Conservation (phyloP, 2,797 vertebrate species). For the Chromobotia macracanthus region DNA sequence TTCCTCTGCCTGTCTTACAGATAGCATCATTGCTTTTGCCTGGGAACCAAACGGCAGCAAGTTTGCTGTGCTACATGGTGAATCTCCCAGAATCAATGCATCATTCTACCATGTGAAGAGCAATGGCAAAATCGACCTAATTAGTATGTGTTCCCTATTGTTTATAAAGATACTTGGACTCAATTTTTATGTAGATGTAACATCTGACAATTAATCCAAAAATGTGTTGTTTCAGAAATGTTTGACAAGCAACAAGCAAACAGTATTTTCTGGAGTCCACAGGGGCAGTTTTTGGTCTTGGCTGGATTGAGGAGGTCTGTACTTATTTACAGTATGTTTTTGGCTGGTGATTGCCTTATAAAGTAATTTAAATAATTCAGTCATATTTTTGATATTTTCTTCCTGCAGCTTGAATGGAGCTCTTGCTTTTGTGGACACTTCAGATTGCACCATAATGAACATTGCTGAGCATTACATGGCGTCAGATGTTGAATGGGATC, state of each 20-base stretch:
- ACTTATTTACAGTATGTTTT: neutral
- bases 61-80: slow-evolving; percentile 95
- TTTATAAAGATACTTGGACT: neutral
- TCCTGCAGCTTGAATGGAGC: slow-evolving; percentile 92
- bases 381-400: neutral
- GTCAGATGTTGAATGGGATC: slow-evolving; percentile 97
- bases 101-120: slow-evolving; percentile 98
- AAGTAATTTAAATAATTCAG: no score
- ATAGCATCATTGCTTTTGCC: slow-evolving; percentile 96
- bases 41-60: slow-evolving; percentile 99
- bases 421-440: slow-evolving; percentile 95
- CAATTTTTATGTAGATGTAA: neutral
- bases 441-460: slow-evolving; percentile 99
- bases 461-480: slow-evolving; percentile 98
- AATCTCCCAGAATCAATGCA: slow-evolving; percentile 89
- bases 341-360: neutral
- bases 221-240: slow-evolving; percentile 77
- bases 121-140: slow-evolving; percentile 96
- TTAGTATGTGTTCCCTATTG: slow-evolving; percentile 81
- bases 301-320: slow-evolving; percentile 93
- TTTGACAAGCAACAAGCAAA: slow-evolving; percentile 99
- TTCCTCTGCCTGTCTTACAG: slow-evolving; percentile 67
- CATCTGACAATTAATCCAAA: neutral
- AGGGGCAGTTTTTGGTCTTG: slow-evolving; percentile 95
- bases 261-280: slow-evolving; percentile 99